Evolutionary conservation across 1,140 invertebrate species (phyloP).

Genomic region (Drosophila lini): DNA sequence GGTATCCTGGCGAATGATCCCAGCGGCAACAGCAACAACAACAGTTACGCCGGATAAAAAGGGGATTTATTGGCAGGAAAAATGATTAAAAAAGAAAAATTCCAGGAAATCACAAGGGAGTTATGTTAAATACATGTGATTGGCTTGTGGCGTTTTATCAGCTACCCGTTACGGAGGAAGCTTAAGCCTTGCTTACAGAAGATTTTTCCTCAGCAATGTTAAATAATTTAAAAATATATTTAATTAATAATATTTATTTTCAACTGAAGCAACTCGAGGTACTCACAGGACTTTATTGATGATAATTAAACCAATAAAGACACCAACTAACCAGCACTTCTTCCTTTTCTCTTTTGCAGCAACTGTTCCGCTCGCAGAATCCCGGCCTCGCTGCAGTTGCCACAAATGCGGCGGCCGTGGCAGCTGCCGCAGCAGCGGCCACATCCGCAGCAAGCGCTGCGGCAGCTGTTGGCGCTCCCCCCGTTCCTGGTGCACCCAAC

Average conservation of each 20-base stretch:
- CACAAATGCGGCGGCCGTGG: slow-evolving; percentile 88
- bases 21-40: slow-evolving; percentile 1
- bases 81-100: neutral
- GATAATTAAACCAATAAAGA: slow-evolving; percentile 1
- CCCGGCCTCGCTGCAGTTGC: slow-evolving; percentile 86
- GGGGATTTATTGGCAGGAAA: slow-evolving; percentile 16
- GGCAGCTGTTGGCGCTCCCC: slow-evolving; percentile 85
- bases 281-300: slow-evolving; percentile 8
- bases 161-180: neutral
- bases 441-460: slow-evolving; percentile 89
- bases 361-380: slow-evolving; percentile 94
- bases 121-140: slow-evolving; percentile 3
- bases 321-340: neutral
- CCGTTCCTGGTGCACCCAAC: slow-evolving; percentile 86
- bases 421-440: slow-evolving; percentile 87
- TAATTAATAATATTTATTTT: neutral
- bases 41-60: slow-evolving; percentile 7
- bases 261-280: slow-evolving; percentile 8
- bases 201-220: neutral
- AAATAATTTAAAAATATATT: neutral
- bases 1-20: slow-evolving; percentile 19
- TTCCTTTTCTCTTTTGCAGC: slow-evolving; percentile 85
- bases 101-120: too few relatives aligned
- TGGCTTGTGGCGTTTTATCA: slow-evolving; percentile 1
- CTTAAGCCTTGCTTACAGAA: neutral